Conservation (phyloP, 2,113 vertebrate species). For the Chlamydotis undulata region DNA sequence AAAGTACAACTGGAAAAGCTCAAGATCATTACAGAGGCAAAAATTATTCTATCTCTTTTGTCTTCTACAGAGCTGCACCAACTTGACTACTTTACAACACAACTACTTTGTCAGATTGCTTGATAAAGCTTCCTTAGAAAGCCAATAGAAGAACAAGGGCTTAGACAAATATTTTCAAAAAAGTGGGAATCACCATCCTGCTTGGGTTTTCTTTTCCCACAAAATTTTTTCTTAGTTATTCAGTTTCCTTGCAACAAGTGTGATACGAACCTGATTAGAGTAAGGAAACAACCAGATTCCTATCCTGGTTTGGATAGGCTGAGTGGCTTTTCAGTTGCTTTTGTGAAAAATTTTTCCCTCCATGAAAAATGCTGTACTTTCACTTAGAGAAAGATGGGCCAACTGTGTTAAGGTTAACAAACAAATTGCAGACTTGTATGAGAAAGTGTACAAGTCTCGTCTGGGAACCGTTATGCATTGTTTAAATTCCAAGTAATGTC, state of each 20-base stretch:
- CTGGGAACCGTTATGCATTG: constrained; percentile 21
- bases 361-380: not conserved
- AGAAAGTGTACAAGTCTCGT: not conserved
- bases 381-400: not conserved
- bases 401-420: not conserved
- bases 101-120: not conserved
- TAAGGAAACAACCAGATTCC: not conserved
- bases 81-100: not conserved
- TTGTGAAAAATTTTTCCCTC: not conserved
- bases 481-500: constrained; percentile 51
- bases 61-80: not conserved
- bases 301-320: not conserved
- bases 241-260: not conserved
- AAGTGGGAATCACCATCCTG: not conserved
- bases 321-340: not conserved
- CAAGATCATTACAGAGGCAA: not conserved
- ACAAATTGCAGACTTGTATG: not conserved
- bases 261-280: not conserved
- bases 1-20: not conserved
- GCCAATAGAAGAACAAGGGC: not conserved
- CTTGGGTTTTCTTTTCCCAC: not conserved
- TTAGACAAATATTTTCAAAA: not conserved
- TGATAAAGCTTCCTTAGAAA: not conserved
- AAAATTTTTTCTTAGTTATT: not conserved
- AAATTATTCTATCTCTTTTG: not conserved